Conservation (phyloP, 2,888 invertebrate genomes). For the Diachrysia chrysitis region DNA sequence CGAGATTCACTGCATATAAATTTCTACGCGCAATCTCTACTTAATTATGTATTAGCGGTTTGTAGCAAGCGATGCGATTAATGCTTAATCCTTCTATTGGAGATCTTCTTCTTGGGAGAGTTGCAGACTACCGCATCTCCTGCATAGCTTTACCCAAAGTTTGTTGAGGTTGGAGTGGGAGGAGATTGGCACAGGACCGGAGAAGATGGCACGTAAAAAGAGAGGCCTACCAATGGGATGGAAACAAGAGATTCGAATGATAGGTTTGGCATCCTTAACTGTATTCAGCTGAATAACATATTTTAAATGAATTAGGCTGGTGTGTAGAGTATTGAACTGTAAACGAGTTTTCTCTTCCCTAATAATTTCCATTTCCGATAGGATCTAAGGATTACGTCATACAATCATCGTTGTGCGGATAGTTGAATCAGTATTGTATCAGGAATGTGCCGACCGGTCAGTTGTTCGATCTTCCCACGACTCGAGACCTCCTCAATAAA, state of each 20-base stretch:
- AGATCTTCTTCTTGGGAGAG: too few relatives aligned
- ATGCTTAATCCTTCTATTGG: neutral
- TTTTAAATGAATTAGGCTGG: too few relatives aligned
- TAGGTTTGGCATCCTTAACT: too few relatives aligned
- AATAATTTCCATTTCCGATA: neutral
- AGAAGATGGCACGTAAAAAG: too few relatives aligned
- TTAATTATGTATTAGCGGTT: neutral
- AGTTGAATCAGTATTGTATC: slow-evolving; percentile 19
- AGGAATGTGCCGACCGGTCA: slow-evolving; percentile 69
- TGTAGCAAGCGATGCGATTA: neutral
- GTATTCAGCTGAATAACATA: too few relatives aligned
- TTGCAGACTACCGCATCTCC: neutral
- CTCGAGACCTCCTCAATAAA: slow-evolving; percentile 39
- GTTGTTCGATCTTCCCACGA: slow-evolving; percentile 53
- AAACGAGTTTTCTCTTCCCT: neutral
- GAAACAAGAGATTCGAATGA: too few relatives aligned
- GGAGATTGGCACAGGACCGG: too few relatives aligned
- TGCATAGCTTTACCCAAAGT: too few relatives aligned
- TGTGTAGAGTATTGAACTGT: too few relatives aligned
- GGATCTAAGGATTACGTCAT: slow-evolving; percentile 21
- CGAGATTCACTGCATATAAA: neutral
- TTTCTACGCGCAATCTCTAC: neutral
- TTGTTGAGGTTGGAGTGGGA: too few relatives aligned
- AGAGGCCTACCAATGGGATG: too few relatives aligned
- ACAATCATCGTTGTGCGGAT: slow-evolving; percentile 17